Base-by-base conservation (phyloP, 2,113 vertebrate species). In the Dicerorhinus sumatrensis region DNA sequence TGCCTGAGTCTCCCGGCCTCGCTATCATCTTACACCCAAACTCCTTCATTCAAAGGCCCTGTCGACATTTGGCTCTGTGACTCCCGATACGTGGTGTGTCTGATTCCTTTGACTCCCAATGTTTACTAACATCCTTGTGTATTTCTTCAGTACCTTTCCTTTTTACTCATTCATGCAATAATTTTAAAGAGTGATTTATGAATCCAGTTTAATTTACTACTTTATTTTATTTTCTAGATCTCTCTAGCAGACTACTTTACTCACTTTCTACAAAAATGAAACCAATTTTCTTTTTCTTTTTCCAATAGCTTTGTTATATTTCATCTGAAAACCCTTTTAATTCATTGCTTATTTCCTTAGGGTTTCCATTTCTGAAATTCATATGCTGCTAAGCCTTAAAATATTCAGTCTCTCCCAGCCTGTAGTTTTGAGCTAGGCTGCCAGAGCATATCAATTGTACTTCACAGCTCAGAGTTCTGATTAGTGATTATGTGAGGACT, bases 241-340 rank as follows among this genome's bases (percentile, higher is more conserved):
- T 77, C n/a, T 95, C 69, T 36, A 80, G n/a, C 29, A 65, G 67
- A 46, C 65, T 69, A 58, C 85, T 48, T 92, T 89, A 54, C 56
- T 94, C 88, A 69, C 79, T 91, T 82, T 94, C 94, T 94, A 80
- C 62, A 23, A 95, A 96, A 90, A 88, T 72, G 95, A 97, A 98
- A 94, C 82, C 62, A 58, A 16, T 77, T 90, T 96, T 83, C 81
- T 60, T 93, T 97, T 97, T 95, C 58, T 97, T 97, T 91, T 89
- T 95, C 95, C 63, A 76, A 46, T 56, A 95, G 86, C 94, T 46
- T 23, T 65, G 93, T 89, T 87, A 92, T 95, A 81, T 86, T 96
- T 97, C 89, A 96, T 89, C 70, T 94, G 60, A 93, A 97, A 98
- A 96, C 46, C 75, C 79, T 94, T 97, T 97, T 95, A 92, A 97